These are phyloP conservation scores for Adela reaumurella DNA, from an alignment of 2,888 invertebrate genomes.

Conservation along the genomic window DNA sequence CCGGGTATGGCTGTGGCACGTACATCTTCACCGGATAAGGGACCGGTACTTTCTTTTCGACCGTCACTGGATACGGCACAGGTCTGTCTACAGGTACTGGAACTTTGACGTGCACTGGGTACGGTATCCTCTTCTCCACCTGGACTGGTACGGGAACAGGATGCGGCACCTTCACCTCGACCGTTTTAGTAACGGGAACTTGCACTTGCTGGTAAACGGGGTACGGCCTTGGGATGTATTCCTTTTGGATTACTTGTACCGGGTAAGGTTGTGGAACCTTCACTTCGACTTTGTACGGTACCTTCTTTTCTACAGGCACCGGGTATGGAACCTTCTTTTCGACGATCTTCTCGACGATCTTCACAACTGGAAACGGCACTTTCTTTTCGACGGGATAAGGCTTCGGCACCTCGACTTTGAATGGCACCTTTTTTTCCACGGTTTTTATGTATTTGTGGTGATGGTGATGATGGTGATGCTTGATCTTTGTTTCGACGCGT, in stretches of 20 bases:
- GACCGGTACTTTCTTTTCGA: conserved; percentile 41
- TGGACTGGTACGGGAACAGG: conserved; percentile 31
- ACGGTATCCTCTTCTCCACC: too few relatives aligned
- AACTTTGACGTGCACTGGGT: conserved; percentile 43
- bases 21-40: conserved; percentile 6
- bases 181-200: conserved; percentile 36
- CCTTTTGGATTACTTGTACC: conserved; percentile 47
- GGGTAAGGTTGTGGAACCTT: conserved; percentile 47
- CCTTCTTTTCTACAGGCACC: conserved; percentile 41
- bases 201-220: conserved; percentile 43
- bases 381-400: conserved; percentile 51
- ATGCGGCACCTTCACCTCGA: conserved; percentile 41
- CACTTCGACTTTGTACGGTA: conserved; percentile 43
- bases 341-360: conserved; percentile 25
- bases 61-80: conserved; percentile 42
- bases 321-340: conserved; percentile 35
- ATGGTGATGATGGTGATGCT: conserved; percentile 65
- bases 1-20: conserved; percentile 18
- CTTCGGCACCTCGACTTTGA: conserved; percentile 54
- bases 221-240: conserved; percentile 46
- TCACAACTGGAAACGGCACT: conserved; percentile 33
- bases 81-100: conserved; percentile 45
- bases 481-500: conserved; percentile 37
- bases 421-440: conserved; percentile 53
- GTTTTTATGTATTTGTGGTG: conserved; percentile 63